Base-by-base conservation (phyloP, 92 coral and sea anemone genomes). In the Epizoanthus illoricatus region DNA sequence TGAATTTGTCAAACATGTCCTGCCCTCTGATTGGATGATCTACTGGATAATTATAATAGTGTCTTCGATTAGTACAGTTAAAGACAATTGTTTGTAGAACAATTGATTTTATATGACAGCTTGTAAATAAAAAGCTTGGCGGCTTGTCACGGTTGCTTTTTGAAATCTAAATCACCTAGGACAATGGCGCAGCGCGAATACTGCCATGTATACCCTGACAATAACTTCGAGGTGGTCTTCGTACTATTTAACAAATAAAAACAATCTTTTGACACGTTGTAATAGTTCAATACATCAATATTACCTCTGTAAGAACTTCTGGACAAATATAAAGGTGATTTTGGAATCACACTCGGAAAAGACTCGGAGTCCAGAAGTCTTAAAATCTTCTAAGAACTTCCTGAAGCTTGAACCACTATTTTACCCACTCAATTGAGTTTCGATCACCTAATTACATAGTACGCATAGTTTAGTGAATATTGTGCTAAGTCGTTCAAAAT, bases 191-290 rank as follows among this genome's bases (percentile, higher is more conserved):
- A 78, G 67, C 24, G 82, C 36, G 54, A 78, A 78, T 24, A 23
- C 58, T n/a, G 21, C 71, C 3, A 19, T 21, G 21, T 63, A 9
- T 12, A 41, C 60, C 13, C 60, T 62, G 82, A 78, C 82, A 78
- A 78, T 78, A 78, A 63, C 82, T 78, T 78, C 82, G 82, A 19
- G 82, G 71, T 78, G 82, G 82, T 78, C 82, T 64, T 63, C 41
- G 65, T 42, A 12, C 45, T n/a, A 60, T 75, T 62, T 66, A 78
- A 45, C 72, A 78, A 78, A 78, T 64, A 78, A 23, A 63, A 71
- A 63, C 70, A 20, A 42, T 33, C 59, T 78, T 78, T 63, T 63
- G 69, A 62, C 40, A 47, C 58, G 18, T 78, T 63, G 21, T 20
- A 45, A 19, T 18, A 39, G 82, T 47, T 43, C 71, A 78, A 40